These are phyloP conservation scores for Heteronetta atricapilla DNA, from an alignment of 2,113 vertebrate genomes.

Conservation along the genomic window DNA sequence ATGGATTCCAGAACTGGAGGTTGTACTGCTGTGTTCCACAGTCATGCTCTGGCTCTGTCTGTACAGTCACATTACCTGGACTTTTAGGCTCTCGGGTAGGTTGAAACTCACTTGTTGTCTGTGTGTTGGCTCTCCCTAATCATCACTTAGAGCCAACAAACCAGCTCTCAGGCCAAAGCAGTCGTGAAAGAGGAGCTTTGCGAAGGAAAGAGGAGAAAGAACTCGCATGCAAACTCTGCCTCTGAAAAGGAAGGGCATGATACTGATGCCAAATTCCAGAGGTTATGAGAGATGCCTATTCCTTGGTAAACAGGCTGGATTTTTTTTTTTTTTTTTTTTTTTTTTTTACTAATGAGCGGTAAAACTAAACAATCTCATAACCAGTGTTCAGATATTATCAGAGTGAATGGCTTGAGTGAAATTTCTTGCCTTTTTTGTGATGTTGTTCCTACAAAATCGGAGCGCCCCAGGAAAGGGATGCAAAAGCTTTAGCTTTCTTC, in stretches of 20 bases:
- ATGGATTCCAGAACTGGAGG: neutral
- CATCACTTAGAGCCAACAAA: rapidly evolving
- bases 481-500: neutral
- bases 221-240: rapidly evolving
- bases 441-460: neutral
- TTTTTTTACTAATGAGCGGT: neutral
- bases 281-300: neutral
- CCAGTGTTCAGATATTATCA: neutral
- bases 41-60: neutral
- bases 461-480: neutral
- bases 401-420: neutral
- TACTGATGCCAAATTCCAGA: neutral
- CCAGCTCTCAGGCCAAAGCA: neutral
- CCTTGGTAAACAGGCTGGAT: neutral
- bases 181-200: neutral
- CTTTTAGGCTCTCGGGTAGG: rapidly evolving
- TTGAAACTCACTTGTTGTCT: neutral
- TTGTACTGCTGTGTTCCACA: rapidly evolving
- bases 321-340: neutral
- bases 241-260: neutral
- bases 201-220: no score
- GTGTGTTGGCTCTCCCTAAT: neutral
- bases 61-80: neutral
- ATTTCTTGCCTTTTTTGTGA: neutral
- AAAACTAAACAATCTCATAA: neutral